Percentiles rank a stretch among this genome's conserved stretches.
phyloP scores from a whole-genome alignment of 2,797 vertebrate genomes.

The Coregonus ussuriensis region DNA sequence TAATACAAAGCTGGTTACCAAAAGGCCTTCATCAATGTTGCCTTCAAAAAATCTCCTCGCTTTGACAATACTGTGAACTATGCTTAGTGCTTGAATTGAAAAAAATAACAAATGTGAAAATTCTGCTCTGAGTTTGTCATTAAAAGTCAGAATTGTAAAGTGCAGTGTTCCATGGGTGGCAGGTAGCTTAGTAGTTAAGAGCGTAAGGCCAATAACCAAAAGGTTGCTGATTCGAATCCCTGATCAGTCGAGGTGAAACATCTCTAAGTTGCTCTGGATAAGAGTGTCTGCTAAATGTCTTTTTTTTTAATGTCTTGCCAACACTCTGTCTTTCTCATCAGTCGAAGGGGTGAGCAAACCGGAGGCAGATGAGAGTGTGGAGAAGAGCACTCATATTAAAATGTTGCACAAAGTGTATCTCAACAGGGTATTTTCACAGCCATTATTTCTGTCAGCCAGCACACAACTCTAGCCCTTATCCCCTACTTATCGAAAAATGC shows the following conservation, averaged over 20 bases:
- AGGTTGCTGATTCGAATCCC: too few relatives aligned
- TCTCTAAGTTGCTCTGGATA: too few relatives aligned
- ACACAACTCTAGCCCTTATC: constrained; percentile 42
- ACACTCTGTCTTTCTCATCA: constrained; percentile 15
- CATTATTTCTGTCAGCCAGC: constrained; percentile 19
- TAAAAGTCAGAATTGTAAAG: constrained; percentile 20
- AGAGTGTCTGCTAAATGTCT: too few relatives aligned
- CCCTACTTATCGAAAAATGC: constrained; percentile 46
- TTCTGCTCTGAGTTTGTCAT: constrained; percentile 21
- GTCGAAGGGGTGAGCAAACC: constrained; percentile 31
- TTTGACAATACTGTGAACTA: background rate
- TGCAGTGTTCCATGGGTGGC: constrained; percentile 1
- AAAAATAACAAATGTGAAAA: constrained; percentile 11
- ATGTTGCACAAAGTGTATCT: constrained; percentile 1
- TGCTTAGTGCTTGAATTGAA: background rate
- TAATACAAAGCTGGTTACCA: background rate
- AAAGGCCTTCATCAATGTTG: too few relatives aligned
- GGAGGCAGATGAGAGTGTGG: constrained; percentile 26
- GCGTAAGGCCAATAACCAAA: too few relatives aligned
- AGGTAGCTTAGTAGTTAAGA: too few relatives aligned
- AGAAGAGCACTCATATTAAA: background rate
- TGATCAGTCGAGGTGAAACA: too few relatives aligned
- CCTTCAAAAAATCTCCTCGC: background rate
- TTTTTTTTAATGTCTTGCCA: background rate
- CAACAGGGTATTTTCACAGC: constrained; percentile 25